These are phyloP conservation scores for Clistopyga incitator DNA, from an alignment of 2,888 invertebrate genomes.

Conservation along the genomic window DNA sequence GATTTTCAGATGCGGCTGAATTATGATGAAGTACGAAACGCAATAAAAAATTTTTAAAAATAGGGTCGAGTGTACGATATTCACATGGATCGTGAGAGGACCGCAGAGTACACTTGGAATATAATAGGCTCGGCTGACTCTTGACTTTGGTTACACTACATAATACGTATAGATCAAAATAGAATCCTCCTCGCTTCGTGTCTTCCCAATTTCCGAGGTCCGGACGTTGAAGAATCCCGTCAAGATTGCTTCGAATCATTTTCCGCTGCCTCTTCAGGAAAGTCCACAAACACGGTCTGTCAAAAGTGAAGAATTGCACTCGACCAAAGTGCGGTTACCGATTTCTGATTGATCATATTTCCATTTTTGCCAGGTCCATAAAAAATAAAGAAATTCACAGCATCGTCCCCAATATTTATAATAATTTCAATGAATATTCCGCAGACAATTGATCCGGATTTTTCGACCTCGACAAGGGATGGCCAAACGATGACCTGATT, in stretches of 20 bases:
- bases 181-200: background rate
- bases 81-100: background rate
- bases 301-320: no score
- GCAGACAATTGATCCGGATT: no score
- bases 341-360: no score
- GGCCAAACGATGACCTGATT: background rate
- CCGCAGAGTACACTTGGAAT: background rate
- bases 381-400: no score
- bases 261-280: background rate
- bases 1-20: slow-evolving; percentile 1
- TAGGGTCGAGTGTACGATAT: background rate
- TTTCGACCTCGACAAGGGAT: background rate
- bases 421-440: background rate
- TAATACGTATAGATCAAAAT: background rate
- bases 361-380: no score
- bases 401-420: no score
- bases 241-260: background rate
- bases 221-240: background rate
- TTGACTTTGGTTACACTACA: background rate
- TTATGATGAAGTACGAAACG: background rate
- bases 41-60: slow-evolving; percentile 4
- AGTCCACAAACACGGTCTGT: no score
- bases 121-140: background rate
- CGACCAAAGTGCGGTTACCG: no score
- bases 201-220: background rate